Percentiles rank a stretch among this genome's conserved stretches.
phyloP scores from a whole-genome alignment of 2,797 vertebrate genomes.

The Leuciscus waleckii region DNA sequence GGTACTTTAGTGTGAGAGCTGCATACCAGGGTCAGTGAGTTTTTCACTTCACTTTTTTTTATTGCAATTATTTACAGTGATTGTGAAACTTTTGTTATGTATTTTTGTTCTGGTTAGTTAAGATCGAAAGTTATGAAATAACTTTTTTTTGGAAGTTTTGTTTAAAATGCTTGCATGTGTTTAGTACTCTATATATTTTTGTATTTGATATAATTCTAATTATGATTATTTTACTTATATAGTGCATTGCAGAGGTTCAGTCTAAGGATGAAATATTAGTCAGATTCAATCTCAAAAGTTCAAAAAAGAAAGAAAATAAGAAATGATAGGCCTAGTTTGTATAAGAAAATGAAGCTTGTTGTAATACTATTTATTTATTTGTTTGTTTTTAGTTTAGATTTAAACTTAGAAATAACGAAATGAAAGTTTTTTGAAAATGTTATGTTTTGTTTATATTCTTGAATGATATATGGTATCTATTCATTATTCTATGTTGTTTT shows the following conservation, averaged over 20 bases:
- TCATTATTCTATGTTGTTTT: too few relatives aligned
- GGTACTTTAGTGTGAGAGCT: not conserved
- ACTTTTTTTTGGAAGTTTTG: not conserved
- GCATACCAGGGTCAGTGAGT: not conserved
- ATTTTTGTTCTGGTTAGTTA: not conserved
- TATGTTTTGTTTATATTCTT: not conserved
- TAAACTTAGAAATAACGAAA: not conserved
- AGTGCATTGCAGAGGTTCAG: not conserved
- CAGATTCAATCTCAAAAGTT: not conserved
- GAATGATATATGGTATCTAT: not conserved
- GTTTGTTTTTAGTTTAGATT: not conserved
- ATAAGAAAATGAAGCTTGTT: not conserved
- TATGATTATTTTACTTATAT: not conserved
- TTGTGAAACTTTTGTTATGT: not conserved
- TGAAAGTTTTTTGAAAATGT: not conserved
- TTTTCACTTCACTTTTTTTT: constrained; percentile 26
- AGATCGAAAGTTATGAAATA: not conserved
- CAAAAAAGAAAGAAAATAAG: not conserved
- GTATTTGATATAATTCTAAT: not conserved
- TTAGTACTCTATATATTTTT: not conserved
- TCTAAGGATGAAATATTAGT: not conserved
- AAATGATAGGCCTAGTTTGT: not conserved
- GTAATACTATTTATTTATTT: not conserved
- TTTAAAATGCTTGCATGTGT: not conserved
- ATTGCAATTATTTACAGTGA: not conserved